phyloP scores from a whole-genome alignment of 1,140 invertebrate genomes.

The Leptonema lineaticorne region DNA sequence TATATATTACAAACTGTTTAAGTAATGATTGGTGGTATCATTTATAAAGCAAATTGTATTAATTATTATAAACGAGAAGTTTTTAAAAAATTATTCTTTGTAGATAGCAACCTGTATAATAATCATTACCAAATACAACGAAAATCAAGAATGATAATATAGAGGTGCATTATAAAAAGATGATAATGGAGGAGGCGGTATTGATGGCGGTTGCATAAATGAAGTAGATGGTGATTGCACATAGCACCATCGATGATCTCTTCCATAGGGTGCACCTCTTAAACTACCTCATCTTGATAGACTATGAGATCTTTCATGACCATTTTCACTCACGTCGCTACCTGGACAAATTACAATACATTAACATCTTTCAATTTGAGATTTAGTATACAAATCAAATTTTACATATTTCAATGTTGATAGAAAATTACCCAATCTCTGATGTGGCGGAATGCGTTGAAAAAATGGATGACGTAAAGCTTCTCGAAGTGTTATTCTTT shows the following conservation, averaged over 20 bases:
- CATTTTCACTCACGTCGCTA: constrained; percentile 25
- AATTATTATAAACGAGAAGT: too few species aligned
- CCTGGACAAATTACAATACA: constrained; percentile 14
- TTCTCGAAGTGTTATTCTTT: constrained; percentile 86
- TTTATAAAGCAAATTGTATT: too few species aligned
- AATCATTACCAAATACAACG: too few species aligned
- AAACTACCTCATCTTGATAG: constrained; percentile 36
- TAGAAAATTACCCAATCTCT: constrained; percentile 60
- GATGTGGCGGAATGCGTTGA: constrained; percentile 74
- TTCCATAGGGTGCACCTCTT: constrained; percentile 12
- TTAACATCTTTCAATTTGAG: constrained; percentile 5
- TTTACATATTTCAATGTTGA: background rate
- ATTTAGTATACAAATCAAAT: constrained; percentile 38
- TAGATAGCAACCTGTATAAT: too few species aligned
- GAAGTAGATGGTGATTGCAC: constrained; percentile 2
- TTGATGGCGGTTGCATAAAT: constrained; percentile 8
- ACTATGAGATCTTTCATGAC: constrained; percentile 38
- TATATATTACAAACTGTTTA: too few species aligned
- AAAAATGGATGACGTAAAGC: constrained; percentile 94
- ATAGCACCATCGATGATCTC: background rate
- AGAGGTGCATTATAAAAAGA: constrained; percentile 5
- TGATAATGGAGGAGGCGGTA: constrained; percentile 8
- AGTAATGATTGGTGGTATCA: too few species aligned
- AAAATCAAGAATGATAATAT: constrained; percentile 20
- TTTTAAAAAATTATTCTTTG: too few species aligned